Conservation (phyloP, 37 sponge, comb jelly and placozoan genomes). For the Eunapius fragilis region DNA sequence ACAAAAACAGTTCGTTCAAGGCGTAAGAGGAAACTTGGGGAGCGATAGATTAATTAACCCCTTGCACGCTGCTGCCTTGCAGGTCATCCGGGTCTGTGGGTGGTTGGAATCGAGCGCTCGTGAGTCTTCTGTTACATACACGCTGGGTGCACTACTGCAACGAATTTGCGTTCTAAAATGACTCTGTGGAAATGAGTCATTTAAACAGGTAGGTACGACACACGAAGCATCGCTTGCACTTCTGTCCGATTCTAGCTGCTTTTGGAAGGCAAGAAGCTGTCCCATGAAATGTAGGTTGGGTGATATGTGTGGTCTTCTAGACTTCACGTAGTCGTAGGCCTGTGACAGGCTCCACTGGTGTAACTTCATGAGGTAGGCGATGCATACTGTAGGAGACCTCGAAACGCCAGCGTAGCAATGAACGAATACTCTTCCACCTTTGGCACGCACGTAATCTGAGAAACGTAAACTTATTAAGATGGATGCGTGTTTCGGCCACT, state of each 20-base stretch:
- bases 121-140: too few relatives aligned
- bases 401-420: constrained; percentile 95
- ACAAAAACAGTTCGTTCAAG: background rate
- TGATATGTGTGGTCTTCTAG: constrained; percentile 62
- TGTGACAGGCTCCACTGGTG: constrained; percentile 60
- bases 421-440: constrained; percentile 76
- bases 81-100: too few relatives aligned
- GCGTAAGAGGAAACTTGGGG: background rate
- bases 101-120: too few relatives aligned
- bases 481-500: too few relatives aligned
- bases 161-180: too few relatives aligned
- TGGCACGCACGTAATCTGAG: constrained; percentile 66
- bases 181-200: too few relatives aligned
- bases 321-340: constrained; percentile 87
- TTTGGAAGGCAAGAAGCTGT: constrained; percentile 82
- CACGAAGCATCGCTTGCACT: too few relatives aligned
- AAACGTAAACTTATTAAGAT: too few relatives aligned
- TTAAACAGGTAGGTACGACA: too few relatives aligned
- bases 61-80: too few relatives aligned
- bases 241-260: background rate
- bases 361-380: constrained; percentile 90
- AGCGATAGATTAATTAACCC: background rate
- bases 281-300: constrained; percentile 94
- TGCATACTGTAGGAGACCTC: constrained; percentile 81
- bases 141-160: too few relatives aligned